Conservation (phyloP, 2,888 invertebrate genomes). For the Ectemnius continuus region DNA sequence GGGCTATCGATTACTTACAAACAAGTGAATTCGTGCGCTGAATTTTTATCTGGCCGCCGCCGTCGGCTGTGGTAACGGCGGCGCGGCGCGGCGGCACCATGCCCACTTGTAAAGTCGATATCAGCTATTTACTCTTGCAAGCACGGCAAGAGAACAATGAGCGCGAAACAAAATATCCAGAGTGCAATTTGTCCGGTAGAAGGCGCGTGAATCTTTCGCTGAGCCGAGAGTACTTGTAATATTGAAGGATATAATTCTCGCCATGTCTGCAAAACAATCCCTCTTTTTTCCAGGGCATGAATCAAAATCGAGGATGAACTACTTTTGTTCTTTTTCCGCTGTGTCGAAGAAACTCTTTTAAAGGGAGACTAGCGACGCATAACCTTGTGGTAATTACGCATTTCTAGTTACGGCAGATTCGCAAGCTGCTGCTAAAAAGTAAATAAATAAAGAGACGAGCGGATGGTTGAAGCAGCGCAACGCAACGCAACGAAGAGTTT, state of each 20-base stretch:
- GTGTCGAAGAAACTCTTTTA: conserved; percentile 26
- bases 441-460: conserved; percentile 56
- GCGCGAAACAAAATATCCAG: not conserved
- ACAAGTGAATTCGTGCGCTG: conserved; percentile 21
- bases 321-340: not conserved
- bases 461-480: not conserved
- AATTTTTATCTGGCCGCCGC: conserved; percentile 7
- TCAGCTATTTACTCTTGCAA: not conserved
- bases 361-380: conserved; percentile 44
- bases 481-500: conserved; percentile 1
- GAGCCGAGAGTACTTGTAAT: too few species aligned
- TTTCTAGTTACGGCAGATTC: conserved; percentile 44
- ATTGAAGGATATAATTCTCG: too few species aligned
- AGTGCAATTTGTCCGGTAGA: not conserved
- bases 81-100: not conserved
- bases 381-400: conserved; percentile 62
- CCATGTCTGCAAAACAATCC: not conserved
- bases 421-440: conserved; percentile 60
- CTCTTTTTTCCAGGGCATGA: not conserved
- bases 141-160: not conserved
- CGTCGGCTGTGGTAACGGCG: not conserved
- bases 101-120: conserved; percentile 15
- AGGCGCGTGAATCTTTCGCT: too few species aligned
- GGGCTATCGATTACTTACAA: conserved; percentile 20
- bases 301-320: too few species aligned